Evolutionary conservation across 2,113 vertebrate genomes (phyloP).

Genomic region (Cairina moschata): DNA sequence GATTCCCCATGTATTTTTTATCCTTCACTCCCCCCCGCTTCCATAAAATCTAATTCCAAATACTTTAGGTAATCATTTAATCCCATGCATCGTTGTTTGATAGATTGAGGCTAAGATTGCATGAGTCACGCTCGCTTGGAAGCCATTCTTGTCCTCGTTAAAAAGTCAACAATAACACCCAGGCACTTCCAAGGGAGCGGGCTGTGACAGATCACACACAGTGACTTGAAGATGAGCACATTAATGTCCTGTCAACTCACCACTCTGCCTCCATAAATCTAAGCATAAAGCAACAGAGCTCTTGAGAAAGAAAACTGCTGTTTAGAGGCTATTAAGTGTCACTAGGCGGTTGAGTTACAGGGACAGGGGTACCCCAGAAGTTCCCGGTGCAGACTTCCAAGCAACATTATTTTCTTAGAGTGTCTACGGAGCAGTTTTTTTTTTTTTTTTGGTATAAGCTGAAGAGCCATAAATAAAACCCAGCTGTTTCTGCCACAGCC

Average conservation of each 20-base stretch:
- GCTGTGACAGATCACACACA: neutral
- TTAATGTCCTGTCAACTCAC: constrained; percentile 51
- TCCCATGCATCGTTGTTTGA: constrained; percentile 38
- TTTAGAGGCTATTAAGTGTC: neutral
- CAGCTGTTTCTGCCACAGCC: neutral
- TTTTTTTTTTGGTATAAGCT: neutral
- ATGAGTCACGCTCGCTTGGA: constrained; percentile 16
- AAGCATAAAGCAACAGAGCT: neutral
- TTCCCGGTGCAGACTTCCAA: neutral
- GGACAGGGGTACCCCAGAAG: neutral
- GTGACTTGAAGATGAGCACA: neutral
- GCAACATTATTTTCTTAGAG: neutral
- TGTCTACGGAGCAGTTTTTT: neutral
- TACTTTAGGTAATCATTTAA: constrained; percentile 55
- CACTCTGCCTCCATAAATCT: constrained; percentile 47
- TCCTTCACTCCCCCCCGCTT: neutral
- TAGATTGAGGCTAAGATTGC: constrained; percentile 60
- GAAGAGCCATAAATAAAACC: neutral
- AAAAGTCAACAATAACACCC: constrained; percentile 37
- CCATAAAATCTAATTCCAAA: neutral
- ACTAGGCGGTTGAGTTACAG: accelerated
- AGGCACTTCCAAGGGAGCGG: constrained; percentile 29
- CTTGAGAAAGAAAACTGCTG: constrained; percentile 27
- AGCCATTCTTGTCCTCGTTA: neutral
- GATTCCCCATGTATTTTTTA: neutral